Conservation (phyloP, 2,113 vertebrate genomes). For the Oncorhynchus tshawytscha region DNA sequence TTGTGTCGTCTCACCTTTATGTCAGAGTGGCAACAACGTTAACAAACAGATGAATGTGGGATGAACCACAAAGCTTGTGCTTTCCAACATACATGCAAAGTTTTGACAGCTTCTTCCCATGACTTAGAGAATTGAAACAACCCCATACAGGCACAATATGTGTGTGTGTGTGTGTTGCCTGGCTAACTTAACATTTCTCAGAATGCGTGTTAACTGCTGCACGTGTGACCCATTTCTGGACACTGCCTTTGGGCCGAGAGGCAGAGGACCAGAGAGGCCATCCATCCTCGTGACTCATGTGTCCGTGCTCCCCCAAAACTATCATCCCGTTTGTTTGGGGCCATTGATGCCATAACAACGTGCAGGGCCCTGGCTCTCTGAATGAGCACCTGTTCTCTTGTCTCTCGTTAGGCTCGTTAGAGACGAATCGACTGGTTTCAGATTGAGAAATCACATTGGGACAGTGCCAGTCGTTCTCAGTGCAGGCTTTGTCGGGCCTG, state of each 20-base stretch:
- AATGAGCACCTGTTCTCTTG: slow-evolving; percentile 43
- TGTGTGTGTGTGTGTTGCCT: not conserved
- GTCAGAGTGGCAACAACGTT: not conserved
- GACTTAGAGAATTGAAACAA: not conserved
- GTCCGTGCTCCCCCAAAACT: not conserved
- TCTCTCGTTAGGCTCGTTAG: slow-evolving; percentile 61
- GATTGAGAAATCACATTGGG: slow-evolving; percentile 55
- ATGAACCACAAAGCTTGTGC: not conserved
- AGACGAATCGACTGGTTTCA: slow-evolving; percentile 29
- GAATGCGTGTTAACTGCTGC: not conserved
- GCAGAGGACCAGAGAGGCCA: not conserved
- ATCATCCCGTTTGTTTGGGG: not conserved
- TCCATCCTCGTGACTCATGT: not conserved
- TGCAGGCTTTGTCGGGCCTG: slow-evolving; percentile 65
- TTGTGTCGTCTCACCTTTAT: not conserved
- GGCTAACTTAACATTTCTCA: not conserved
- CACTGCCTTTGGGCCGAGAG: not conserved
- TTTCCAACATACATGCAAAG: not conserved
- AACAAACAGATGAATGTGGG: not conserved
- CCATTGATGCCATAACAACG: not conserved
- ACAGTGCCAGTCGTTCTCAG: slow-evolving; percentile 54
- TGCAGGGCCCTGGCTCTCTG: slow-evolving; percentile 2
- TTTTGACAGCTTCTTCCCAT: not conserved
- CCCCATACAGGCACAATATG: not conserved
- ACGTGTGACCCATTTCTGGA: not conserved